phyloP scores from a whole-genome alignment of 23 tunicate genomes.

The Trididemnum nubilum region DNA sequence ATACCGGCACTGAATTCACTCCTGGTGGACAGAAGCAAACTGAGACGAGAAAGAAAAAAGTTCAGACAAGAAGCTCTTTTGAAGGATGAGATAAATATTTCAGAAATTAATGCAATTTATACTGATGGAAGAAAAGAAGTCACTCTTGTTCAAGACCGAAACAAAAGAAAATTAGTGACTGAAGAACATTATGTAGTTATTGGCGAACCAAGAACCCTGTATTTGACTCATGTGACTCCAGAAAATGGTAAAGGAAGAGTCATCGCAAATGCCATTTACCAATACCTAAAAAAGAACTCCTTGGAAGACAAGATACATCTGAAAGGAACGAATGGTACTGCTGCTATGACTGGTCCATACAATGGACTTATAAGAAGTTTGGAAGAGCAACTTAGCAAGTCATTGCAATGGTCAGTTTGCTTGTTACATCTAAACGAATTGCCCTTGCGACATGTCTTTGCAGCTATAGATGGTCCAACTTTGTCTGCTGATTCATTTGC shows the following conservation, averaged over 20 bases:
- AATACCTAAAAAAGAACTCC: background rate
- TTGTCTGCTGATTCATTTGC: background rate
- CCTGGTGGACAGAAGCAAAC: constrained; percentile 9
- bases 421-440: constrained; percentile 29
- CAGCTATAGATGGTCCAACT: constrained; percentile 14
- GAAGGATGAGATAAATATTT: background rate
- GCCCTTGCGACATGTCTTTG: constrained; percentile 39
- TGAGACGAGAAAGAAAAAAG: constrained; percentile 16
- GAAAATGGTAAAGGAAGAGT: background rate
- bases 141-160: background rate
- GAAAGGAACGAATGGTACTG: constrained; percentile 21
- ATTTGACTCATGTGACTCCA: constrained; percentile 13
- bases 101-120: background rate
- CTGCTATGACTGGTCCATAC: constrained; percentile 3
- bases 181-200: constrained; percentile 17
- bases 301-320: background rate
- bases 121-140: constrained; percentile 29
- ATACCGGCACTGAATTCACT: background rate
- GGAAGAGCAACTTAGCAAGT: constrained; percentile 24
- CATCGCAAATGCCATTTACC: background rate
- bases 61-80: background rate
- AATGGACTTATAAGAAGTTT: background rate
- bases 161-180: background rate
- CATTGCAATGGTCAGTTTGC: constrained; percentile 39
- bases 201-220: constrained; percentile 4